phyloP scores from a whole-genome alignment of 2,888 invertebrate genomes.

The Trissolcus brochymenae region DNA sequence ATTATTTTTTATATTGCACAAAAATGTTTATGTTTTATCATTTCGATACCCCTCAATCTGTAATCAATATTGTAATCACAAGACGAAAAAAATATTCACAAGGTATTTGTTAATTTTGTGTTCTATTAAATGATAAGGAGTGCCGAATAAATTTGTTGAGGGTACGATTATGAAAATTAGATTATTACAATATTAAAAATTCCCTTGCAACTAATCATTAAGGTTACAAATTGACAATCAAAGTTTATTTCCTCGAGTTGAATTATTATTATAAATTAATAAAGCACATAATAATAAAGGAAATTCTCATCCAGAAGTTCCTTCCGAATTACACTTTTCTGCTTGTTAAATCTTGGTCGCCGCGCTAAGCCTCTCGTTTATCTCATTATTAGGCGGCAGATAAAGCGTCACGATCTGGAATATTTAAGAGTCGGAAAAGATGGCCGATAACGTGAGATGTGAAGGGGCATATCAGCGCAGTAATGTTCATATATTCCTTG shows the following conservation, averaged over 20 bases:
- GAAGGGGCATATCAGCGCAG: slow-evolving; percentile 39
- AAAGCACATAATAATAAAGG: slow-evolving; percentile 15
- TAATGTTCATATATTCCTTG: slow-evolving; percentile 50
- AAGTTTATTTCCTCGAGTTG: background rate
- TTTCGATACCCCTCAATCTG: no score
- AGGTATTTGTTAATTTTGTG: no score
- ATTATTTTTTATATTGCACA: no score
- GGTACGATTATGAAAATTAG: no score
- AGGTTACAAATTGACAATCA: background rate
- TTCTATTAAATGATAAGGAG: no score
- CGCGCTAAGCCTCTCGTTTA: slow-evolving; percentile 23
- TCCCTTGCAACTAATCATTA: no score
- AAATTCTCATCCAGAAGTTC: slow-evolving; percentile 11
- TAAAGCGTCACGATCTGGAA: slow-evolving; percentile 51
- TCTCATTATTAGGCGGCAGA: slow-evolving; percentile 44
- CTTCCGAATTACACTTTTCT: slow-evolving; percentile 26
- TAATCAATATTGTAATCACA: no score
- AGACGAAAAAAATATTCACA: no score
- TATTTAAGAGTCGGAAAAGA: slow-evolving; percentile 47
- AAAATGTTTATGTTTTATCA: no score
- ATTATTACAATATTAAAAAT: no score
- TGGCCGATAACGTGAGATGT: slow-evolving; percentile 48
- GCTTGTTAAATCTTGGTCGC: slow-evolving; percentile 40
- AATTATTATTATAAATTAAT: background rate
- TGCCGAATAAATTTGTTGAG: no score